phyloP scores from a whole-genome alignment of 2,113 vertebrate species.

The Vulpes lagopus region DNA sequence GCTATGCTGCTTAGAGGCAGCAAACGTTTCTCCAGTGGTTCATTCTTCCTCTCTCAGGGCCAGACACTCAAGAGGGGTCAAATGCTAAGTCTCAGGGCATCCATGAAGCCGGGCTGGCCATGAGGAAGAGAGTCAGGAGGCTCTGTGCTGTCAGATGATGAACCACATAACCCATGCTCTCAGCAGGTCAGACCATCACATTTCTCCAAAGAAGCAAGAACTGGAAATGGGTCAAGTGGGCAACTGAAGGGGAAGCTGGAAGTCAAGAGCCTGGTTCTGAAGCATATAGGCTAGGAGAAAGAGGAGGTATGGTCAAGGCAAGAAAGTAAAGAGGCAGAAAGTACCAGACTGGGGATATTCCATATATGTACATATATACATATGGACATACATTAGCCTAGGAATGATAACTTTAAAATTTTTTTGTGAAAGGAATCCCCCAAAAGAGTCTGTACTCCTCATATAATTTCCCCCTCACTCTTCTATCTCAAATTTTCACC shows the following conservation, averaged over 20 bases:
- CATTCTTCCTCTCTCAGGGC: background rate
- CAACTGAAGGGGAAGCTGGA: background rate
- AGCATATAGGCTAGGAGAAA: background rate
- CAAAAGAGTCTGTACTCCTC: background rate
- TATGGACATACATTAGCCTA: background rate
- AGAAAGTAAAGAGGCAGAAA: background rate
- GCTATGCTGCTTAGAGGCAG: background rate
- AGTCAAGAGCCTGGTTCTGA: background rate
- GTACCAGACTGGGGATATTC: background rate
- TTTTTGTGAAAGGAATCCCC: background rate
- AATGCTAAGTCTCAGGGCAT: background rate
- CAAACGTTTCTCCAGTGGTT: background rate
- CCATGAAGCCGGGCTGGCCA: background rate
- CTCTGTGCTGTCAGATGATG: too few species aligned
- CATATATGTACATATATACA: too few species aligned
- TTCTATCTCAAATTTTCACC: background rate
- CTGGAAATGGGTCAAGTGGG: background rate
- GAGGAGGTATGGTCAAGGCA: too few species aligned
- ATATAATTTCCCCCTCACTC: background rate
- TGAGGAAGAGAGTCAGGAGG: background rate
- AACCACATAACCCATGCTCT: too few species aligned
- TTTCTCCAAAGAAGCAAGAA: background rate
- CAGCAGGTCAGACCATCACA: background rate
- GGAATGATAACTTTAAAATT: background rate
- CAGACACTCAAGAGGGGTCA: background rate